Base-by-base conservation (phyloP, 2,113 vertebrate genomes). In the Ahaetulla prasina region DNA sequence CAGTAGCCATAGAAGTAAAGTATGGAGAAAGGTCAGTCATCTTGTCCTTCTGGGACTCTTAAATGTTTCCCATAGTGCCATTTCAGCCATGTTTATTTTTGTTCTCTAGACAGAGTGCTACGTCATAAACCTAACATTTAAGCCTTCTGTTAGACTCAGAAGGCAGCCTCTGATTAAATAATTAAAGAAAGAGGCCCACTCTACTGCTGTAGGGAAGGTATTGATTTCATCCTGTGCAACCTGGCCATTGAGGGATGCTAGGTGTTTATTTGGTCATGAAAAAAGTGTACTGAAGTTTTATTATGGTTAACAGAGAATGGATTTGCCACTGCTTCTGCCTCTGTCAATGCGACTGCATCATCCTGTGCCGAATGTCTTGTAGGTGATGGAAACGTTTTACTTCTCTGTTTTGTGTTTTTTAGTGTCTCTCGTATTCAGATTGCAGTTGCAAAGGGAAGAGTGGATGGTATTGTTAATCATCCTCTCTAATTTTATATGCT, bases 291-390 rank as follows among this genome's bases (percentile, higher is more conserved):
- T 92, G 85, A 35, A 74, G 91, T 93, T 92, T 0, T 97, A 95
- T 96, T 94, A 98, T 98, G 98, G 97, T 99, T 96, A 98, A 98
- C 98, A 97, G 98, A 96, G 99, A 99, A 97, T 99, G 98, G 98
- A 95, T 99, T 94, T 98, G 98, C 97, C 99, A 98, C 96, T 99
- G 99, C 97, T 98, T 99, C 97, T 99, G 99, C 97, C 94, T 99
- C 97, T 99, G 98, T 98, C 98, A 98, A 97, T 98, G 98, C 93
- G 97, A 97, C 96, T 98, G 98, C 93, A 95, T 98, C 97, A 49
- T 99, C 96, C 97, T 99, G 96, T 99, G 98, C 98, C 98, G 98
- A 95, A 98, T 99, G 98, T 98, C 97, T 93, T 99, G 99, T 99
- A 99, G 98, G 99, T 98, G 98, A 96, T 4, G 43, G 90, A 93